phyloP scores from a whole-genome alignment of 2,888 invertebrate genomes.

The Diarsia mendica region DNA sequence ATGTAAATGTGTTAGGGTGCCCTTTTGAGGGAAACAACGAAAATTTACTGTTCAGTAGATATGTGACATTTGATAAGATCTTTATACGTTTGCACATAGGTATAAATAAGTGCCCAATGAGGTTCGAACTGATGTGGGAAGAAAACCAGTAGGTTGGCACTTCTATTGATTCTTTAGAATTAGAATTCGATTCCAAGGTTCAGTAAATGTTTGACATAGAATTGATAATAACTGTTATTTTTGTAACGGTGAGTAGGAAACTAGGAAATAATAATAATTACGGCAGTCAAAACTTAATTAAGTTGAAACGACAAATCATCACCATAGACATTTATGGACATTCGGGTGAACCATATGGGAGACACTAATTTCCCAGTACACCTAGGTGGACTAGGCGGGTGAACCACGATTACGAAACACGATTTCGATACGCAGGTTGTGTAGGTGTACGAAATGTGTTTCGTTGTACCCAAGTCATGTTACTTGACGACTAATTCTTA shows the following conservation, averaged over 20 bases:
- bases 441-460: neutral
- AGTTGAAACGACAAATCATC: neutral
- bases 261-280: constrained; percentile 31
- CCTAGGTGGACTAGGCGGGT: too few species aligned
- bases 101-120: constrained; percentile 44
- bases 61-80: constrained; percentile 66
- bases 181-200: constrained; percentile 43
- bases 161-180: constrained; percentile 42
- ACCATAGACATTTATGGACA: neutral
- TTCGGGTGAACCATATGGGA: too few species aligned
- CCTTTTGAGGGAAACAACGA: constrained; percentile 53
- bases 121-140: constrained; percentile 50
- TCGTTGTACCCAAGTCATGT: neutral
- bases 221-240: constrained; percentile 37
- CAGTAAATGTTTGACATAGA: constrained; percentile 33
- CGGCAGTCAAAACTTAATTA: neutral
- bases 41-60: constrained; percentile 63
- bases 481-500: constrained; percentile 39
- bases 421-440: neutral
- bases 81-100: constrained; percentile 44
- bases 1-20: constrained; percentile 63
- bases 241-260: constrained; percentile 27
- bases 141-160: constrained; percentile 38
- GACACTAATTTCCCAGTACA: too few species aligned
- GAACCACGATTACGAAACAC: too few species aligned